Conservation (phyloP, 2,113 vertebrate genomes). For the Ptyas mucosa region DNA sequence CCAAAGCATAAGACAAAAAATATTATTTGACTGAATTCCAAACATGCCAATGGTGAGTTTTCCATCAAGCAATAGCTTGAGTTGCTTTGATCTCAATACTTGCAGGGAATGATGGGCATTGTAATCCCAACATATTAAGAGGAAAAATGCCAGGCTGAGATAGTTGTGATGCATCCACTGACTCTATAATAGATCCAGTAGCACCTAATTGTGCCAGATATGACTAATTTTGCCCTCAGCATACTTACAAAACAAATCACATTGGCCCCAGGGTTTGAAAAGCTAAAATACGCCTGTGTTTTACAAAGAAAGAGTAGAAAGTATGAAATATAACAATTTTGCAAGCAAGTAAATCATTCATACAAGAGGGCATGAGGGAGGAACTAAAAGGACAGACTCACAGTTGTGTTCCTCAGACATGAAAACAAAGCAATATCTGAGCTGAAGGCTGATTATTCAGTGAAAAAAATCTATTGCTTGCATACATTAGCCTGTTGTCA, state of each 20-base stretch:
- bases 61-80: neutral
- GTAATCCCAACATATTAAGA: neutral
- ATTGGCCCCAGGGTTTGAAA: neutral
- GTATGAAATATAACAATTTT: neutral
- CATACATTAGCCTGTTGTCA: neutral
- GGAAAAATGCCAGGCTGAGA: neutral
- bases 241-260: neutral
- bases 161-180: neutral
- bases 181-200: neutral
- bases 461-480: neutral
- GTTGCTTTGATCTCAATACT: neutral
- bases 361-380: neutral
- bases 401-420: neutral
- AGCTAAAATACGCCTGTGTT: neutral
- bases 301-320: neutral
- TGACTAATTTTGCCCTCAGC: neutral
- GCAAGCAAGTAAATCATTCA: neutral
- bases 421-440: neutral
- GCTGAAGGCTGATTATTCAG: neutral
- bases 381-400: neutral
- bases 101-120: neutral
- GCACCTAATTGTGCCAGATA: neutral
- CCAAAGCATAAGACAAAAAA: conserved; percentile 47
- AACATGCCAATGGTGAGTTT: neutral
- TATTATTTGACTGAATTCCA: neutral